These are phyloP conservation scores for Turdus rufiventris DNA, from an alignment of 2,113 vertebrate genomes.

Conservation along the genomic window DNA sequence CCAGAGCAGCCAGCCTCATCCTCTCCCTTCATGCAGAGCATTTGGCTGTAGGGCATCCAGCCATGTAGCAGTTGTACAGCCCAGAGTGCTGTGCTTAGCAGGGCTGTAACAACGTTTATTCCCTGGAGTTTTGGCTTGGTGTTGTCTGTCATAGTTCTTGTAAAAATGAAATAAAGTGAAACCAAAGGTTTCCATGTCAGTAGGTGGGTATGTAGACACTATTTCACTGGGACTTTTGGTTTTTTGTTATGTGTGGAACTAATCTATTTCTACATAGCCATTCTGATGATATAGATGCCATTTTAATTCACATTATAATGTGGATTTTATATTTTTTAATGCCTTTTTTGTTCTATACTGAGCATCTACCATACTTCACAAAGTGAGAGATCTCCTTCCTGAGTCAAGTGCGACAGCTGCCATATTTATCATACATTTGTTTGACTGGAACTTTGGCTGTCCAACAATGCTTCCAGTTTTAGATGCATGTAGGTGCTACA, in stretches of 20 bases:
- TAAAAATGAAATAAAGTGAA: not conserved
- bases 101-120: not conserved
- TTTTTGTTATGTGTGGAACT: not conserved
- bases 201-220: not conserved
- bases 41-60: accelerated
- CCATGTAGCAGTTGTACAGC: not conserved
- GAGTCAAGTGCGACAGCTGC: not conserved
- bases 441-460: not conserved
- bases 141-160: not conserved
- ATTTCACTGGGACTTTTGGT: not conserved
- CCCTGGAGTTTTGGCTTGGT: not conserved
- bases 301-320: not conserved
- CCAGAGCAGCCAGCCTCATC: not conserved
- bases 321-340: not conserved
- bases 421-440: not conserved
- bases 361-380: not conserved
- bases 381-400: not conserved
- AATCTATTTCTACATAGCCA: not conserved
- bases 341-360: not conserved
- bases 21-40: not conserved
- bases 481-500: not conserved
- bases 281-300: not conserved
- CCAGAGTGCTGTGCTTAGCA: not conserved
- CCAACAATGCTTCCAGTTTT: not conserved
- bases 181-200: not conserved